Evolutionary conservation across 2,113 vertebrate genomes (phyloP).

Genomic region (Dromaius novaehollandiae): DNA sequence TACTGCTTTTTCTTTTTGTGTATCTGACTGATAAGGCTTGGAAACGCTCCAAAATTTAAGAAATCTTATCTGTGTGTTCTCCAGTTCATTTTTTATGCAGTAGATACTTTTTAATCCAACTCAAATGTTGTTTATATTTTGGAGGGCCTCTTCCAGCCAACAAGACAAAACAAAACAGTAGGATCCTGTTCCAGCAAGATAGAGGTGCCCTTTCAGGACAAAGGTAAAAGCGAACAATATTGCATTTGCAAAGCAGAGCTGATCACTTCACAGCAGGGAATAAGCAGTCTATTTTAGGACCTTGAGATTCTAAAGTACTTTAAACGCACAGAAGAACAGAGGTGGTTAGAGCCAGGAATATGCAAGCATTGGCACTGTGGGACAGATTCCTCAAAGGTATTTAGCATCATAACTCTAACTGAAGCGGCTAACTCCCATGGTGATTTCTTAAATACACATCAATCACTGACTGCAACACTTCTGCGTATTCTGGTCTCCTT

Average conservation of each 20-base stretch:
- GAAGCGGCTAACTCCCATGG: not conserved
- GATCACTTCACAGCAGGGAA: not conserved
- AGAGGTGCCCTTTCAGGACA: not conserved
- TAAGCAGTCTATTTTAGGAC: not conserved
- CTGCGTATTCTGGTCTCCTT: not conserved
- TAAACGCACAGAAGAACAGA: fast-evolving
- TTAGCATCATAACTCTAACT: not conserved
- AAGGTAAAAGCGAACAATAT: not conserved
- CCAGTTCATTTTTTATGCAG: not conserved
- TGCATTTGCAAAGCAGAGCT: not conserved
- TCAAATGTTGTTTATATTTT: constrained; percentile 49
- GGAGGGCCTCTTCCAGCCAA: not conserved
- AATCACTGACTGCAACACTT: not conserved
- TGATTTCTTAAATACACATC: not conserved
- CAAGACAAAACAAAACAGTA: constrained; percentile 51
- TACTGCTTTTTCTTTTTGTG: not conserved
- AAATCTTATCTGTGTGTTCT: constrained; percentile 16
- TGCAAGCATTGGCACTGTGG: not conserved
- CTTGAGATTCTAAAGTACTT: not conserved
- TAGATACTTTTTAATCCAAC: constrained; percentile 30
- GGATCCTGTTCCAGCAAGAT: not conserved
- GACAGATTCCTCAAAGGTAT: not conserved
- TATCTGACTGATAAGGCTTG: not conserved
- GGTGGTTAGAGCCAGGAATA: not conserved
- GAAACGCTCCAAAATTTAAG: not conserved